Evolutionary conservation across 2,797 vertebrate species (phyloP), one percentile per base, ranked within the genome.

Genomic region (Argyrosomus regius): DNA sequence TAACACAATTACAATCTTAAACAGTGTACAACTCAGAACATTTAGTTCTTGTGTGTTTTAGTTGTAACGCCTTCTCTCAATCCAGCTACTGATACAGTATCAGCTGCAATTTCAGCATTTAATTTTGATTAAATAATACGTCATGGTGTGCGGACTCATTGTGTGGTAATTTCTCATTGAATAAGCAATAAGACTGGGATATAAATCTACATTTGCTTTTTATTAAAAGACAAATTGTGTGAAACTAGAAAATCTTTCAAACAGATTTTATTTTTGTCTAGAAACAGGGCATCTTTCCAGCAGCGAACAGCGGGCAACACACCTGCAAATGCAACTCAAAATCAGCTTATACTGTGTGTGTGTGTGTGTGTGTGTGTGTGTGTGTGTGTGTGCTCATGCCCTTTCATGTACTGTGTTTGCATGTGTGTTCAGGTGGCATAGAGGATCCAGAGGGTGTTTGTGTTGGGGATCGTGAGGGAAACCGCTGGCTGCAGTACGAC

Each of bases 401-500:
- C 8, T 22, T 77, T 46, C n/a, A 24, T 72, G 28, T 54, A 13
- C 48, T 76, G 46, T 75, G 14, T 43, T 20, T 65, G 53, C 82
- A 97, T 74, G 46, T 76, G 14, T 35, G 7, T 74, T 59, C 77
- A 99, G 98, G 96, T 94, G 96, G 96, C 18, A 86, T 88, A 13
- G 88, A 90, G 0, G 96, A 95, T 80, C 92, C 95, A 5, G 90
- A 91, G 53, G 93, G 83, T 3, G 83, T 95, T 81, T 92, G 95
- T 71, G 95, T 95, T 18, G 98, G 98, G 53, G 97, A 99, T 90
- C 96, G 96, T 13, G 91, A 92, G 17, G 96, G 95, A 77, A 99
- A 99, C 81, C 92, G 93, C 78, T 99, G 98, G 98, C 91, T 99
- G 79, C 98, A 98, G 94, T 99, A 98, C 46, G 90, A 97, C 86